Conservation (phyloP, 2,888 invertebrate species). For the Drosophila antonietae region DNA sequence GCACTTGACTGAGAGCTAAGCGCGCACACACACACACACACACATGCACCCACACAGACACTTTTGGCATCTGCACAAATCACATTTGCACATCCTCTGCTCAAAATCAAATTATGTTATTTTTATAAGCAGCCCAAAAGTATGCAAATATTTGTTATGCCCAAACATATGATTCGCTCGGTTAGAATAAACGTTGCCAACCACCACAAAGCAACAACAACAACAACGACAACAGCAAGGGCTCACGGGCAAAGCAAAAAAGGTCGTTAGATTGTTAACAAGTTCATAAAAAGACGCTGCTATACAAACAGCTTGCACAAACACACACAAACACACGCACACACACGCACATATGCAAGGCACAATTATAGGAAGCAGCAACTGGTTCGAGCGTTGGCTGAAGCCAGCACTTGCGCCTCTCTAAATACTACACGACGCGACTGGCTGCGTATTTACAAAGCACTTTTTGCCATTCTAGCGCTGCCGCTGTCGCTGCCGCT, state of each 20-base stretch:
- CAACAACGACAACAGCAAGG: not conserved
- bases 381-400: conserved; percentile 2
- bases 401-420: conserved; percentile 41
- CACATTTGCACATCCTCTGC: conserved; percentile 49
- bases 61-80: conserved; percentile 31
- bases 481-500: not conserved
- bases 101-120: conserved; percentile 74
- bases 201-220: conserved; percentile 8
- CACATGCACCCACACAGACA: not conserved
- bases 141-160: conserved; percentile 72
- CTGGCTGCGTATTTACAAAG: conserved; percentile 70
- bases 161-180: conserved; percentile 68
- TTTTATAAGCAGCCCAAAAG: conserved; percentile 69
- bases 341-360: conserved; percentile 10
- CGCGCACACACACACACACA: too few species aligned
- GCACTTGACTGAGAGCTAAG: not conserved
- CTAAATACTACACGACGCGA: conserved; percentile 67
- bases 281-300: conserved; percentile 76
- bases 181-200: conserved; percentile 40
- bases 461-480: conserved; percentile 60
- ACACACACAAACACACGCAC: conserved; percentile 10
- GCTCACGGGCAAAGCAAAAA: conserved; percentile 43
- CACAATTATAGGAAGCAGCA: conserved; percentile 50
- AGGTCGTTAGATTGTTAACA: conserved; percentile 79
- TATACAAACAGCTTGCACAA: conserved; percentile 19